Evolutionary conservation across 2,797 vertebrate species (phyloP).

Genomic region (Kryptopterus vitreolus): DNA sequence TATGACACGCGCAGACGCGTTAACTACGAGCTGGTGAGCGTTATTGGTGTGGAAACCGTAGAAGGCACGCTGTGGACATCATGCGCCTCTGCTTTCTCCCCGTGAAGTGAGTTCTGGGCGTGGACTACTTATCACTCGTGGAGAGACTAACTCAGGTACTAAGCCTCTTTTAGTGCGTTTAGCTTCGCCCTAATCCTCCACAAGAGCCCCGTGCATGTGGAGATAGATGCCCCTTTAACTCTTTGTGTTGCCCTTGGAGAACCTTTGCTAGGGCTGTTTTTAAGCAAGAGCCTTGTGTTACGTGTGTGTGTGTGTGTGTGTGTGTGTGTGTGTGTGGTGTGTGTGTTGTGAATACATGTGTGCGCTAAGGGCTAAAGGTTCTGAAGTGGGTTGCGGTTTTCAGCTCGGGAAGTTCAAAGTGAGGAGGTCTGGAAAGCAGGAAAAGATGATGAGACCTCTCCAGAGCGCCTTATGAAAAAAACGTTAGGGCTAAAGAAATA

Average conservation of each 20-base stretch:
- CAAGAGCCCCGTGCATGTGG: slow-evolving; percentile 39
- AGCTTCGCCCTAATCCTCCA: slow-evolving; percentile 53
- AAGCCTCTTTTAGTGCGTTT: slow-evolving; percentile 55
- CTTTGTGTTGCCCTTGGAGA: slow-evolving; percentile 52
- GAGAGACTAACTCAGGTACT: slow-evolving; percentile 47
- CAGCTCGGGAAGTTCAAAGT: slow-evolving; percentile 74
- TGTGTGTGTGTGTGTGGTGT: slow-evolving; percentile 28
- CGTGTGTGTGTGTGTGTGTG: slow-evolving; percentile 42
- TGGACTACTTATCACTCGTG: slow-evolving; percentile 51
- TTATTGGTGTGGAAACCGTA: too few species aligned
- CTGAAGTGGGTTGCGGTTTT: slow-evolving; percentile 63
- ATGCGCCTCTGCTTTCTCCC: too few species aligned
- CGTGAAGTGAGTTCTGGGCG: slow-evolving; percentile 40
- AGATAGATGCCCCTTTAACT: slow-evolving; percentile 44
- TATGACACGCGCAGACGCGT: too few species aligned
- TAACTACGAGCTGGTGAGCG: too few species aligned
- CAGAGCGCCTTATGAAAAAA: slow-evolving; percentile 68
- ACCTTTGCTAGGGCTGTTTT: slow-evolving; percentile 51
- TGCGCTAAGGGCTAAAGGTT: slow-evolving; percentile 55
- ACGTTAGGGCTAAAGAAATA: slow-evolving; percentile 73
- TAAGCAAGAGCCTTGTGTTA: slow-evolving; percentile 47
- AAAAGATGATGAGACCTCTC: slow-evolving; percentile 77
- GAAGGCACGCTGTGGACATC: too few species aligned
- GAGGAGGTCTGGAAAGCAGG: slow-evolving; percentile 70
- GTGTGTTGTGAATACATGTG: slow-evolving; percentile 36